phyloP scores from a whole-genome alignment of 2,113 vertebrate genomes.

The Campylorhamphus procurvoides region DNA sequence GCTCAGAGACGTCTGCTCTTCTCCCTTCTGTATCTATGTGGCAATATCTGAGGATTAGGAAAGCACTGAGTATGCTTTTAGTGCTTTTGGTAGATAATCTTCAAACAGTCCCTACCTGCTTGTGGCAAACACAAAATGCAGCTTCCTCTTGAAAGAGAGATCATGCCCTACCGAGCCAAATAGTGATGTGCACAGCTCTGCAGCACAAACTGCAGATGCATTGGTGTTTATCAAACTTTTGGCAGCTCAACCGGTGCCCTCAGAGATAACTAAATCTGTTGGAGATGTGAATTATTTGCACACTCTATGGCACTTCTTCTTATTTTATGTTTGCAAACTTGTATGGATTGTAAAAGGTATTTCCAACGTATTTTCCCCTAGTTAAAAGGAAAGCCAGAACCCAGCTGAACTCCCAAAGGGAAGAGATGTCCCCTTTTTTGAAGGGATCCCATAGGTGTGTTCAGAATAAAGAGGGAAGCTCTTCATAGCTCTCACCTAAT shows the following conservation, averaged over 20 bases:
- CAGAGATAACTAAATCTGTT: not conserved
- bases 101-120: not conserved
- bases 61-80: not conserved
- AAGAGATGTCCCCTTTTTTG: not conserved
- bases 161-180: not conserved
- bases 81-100: not conserved
- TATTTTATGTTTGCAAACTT: not conserved
- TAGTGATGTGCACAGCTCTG: not conserved
- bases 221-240: not conserved
- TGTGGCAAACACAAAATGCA: not conserved
- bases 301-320: not conserved
- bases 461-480: not conserved
- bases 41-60: not conserved
- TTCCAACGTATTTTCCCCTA: not conserved
- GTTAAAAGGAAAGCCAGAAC: not conserved
- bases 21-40: not conserved
- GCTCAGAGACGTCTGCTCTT: not conserved
- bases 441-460: not conserved
- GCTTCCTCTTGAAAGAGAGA: not conserved
- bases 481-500: not conserved
- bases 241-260: not conserved
- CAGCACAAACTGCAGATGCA: not conserved
- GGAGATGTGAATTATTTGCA: not conserved
- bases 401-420: not conserved
- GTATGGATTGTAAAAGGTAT: not conserved